phyloP scores from a whole-genome alignment of 2,113 vertebrate species.

The Falco punctatus region DNA sequence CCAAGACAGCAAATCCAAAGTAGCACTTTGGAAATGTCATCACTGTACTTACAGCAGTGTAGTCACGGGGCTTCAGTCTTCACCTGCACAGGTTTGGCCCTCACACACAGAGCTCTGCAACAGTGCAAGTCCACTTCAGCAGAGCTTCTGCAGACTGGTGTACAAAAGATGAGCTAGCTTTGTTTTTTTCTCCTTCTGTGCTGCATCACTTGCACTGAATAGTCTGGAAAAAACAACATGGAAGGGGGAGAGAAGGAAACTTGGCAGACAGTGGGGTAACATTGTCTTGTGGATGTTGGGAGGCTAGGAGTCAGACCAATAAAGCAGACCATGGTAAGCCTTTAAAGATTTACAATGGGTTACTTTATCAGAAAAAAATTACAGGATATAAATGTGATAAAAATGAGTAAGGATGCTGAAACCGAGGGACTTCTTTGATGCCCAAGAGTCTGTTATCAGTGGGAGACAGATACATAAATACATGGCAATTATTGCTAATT shows the following conservation, averaged over 20 bases:
- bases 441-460: slow-evolving; percentile 49
- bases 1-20: background rate
- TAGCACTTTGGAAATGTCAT: background rate
- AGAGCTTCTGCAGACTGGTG: background rate
- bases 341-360: slow-evolving; percentile 11
- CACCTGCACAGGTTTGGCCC: too few relatives aligned
- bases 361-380: slow-evolving; percentile 29
- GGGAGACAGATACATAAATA: slow-evolving; percentile 64
- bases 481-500: slow-evolving; percentile 43
- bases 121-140: background rate
- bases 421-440: slow-evolving; percentile 61
- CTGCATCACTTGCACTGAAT: background rate
- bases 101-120: background rate
- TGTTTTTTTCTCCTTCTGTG: background rate
- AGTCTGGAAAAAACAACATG: background rate
- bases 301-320: background rate
- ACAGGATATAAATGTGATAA: slow-evolving; percentile 47
- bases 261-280: background rate
- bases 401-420: slow-evolving; percentile 23
- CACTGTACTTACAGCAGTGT: background rate
- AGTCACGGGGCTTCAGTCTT: background rate
- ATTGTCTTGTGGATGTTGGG: background rate
- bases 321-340: background rate
- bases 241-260: background rate
- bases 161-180: background rate